Evolutionary conservation across 30 jellyfish, hydroid and myxozoan species (phyloP), one percentile per base, ranked within the genome.

Genomic region (Nemopilema nomurai): DNA sequence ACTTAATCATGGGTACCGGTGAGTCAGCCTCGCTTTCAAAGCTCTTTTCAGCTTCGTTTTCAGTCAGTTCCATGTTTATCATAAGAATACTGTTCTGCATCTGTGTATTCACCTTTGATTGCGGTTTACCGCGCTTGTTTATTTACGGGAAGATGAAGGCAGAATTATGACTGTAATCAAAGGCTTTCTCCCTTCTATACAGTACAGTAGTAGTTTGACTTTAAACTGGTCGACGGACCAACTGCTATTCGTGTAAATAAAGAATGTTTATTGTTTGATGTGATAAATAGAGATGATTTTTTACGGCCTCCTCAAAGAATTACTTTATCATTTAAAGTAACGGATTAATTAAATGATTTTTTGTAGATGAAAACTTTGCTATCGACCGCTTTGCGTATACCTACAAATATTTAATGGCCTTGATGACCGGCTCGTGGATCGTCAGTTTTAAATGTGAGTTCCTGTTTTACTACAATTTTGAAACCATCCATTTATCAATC

Each of bases 351-450:
- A 16, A 25, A 25, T 76, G 30, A 27, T 26, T 50, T 23, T 24
- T 63, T 90, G 0, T 67, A 91, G 98, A 86, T 68, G 98, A 91
- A 33, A 76, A 74, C 66, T 64, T 66, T 53, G 84, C 85, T 3
- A 76, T 92, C 41, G 89, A 77, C 31, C 91, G 94, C 32, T 62
- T 79, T 20, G 88, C 92, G 1, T 92, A 92, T 81, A 92, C 98
- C 8, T 92, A 76, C 77, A 92, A 92, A 71, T 92, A 92, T 72
- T 69, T 92, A 17, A 82, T 92, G 96, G 97, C 97, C 6, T 49
- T 92, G 21, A 96, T 92, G 1, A 64, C 92, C 41, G 98, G 98
- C n/a, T 62, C 85, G 13, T 92, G 98, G 98, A 87, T 92, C 71
- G 97, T 92, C 53, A 79, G 96, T 67, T 83, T 87, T 74, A 84